phyloP scores from a whole-genome alignment of 2,888 invertebrate genomes.

The Tetragonisca angustula region DNA sequence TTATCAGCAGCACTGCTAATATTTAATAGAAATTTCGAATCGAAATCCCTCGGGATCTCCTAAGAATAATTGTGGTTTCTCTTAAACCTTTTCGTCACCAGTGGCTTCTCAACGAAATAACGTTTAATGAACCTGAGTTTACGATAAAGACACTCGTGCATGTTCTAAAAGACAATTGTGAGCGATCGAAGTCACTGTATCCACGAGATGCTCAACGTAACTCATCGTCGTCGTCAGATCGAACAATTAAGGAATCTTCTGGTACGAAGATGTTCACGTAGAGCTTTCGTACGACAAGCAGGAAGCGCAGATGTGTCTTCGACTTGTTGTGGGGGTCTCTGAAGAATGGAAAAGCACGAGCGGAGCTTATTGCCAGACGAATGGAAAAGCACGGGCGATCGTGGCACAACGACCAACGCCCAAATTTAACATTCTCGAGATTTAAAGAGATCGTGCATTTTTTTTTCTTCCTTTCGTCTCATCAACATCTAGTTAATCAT shows the following conservation, averaged over 20 bases:
- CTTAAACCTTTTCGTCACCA: too few species aligned
- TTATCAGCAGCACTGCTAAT: too few species aligned
- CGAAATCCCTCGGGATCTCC: too few species aligned
- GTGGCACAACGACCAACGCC: conserved; percentile 22
- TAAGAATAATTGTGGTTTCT: too few species aligned
- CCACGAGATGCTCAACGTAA: neutral
- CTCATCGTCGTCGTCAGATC: conserved; percentile 1
- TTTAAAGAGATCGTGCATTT: neutral
- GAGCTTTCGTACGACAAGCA: neutral
- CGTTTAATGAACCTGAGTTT: neutral
- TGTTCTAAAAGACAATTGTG: neutral
- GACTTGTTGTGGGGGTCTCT: neutral
- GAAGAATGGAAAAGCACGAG: conserved; percentile 28
- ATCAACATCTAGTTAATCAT: too few species aligned
- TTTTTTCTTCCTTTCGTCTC: too few species aligned
- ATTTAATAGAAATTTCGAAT: too few species aligned
- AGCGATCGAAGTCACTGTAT: neutral
- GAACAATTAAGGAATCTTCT: conserved; percentile 8
- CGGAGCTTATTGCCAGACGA: conserved; percentile 9
- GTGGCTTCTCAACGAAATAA: neutral
- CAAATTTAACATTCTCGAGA: neutral
- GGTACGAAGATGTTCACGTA: neutral
- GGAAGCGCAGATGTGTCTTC: neutral
- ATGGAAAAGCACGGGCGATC: conserved; percentile 39
- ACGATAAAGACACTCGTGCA: neutral